Conservation (phyloP, 2,888 invertebrate species). For the Stenoptilia bipunctidactyla region DNA sequence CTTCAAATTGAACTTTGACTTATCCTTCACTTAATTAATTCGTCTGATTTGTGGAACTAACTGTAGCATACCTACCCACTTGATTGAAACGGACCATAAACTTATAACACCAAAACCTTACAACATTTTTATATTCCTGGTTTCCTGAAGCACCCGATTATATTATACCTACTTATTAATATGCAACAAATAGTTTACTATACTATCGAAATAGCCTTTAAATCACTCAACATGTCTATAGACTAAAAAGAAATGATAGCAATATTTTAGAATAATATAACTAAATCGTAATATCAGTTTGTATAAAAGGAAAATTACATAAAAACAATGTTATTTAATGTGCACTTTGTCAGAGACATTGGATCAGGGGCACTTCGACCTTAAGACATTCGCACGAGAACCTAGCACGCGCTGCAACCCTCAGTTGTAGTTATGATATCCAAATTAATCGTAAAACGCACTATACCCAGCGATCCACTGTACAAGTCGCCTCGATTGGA, state of each 20-base stretch:
- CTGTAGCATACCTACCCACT: too few relatives aligned
- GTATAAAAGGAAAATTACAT: slow-evolving; percentile 57
- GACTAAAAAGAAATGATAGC: slow-evolving; percentile 70
- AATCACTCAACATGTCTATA: slow-evolving; percentile 60
- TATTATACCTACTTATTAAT: slow-evolving; percentile 1
- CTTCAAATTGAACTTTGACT: slow-evolving; percentile 2
- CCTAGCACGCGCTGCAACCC: slow-evolving; percentile 41
- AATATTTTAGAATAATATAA: slow-evolving; percentile 69
- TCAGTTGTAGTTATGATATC: slow-evolving; percentile 22
- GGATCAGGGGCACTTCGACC: slow-evolving; percentile 37
- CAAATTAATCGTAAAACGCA: slow-evolving; percentile 32
- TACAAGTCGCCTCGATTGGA: slow-evolving; percentile 50
- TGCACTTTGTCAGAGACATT: slow-evolving; percentile 52
- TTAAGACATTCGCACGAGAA: slow-evolving; percentile 58
- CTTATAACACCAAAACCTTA: too few relatives aligned
- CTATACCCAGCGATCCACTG: slow-evolving; percentile 47
- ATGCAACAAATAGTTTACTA: neutral
- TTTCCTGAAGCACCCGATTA: slow-evolving; percentile 10
- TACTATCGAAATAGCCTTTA: slow-evolving; percentile 28
- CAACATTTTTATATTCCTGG: too few relatives aligned
- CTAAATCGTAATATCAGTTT: slow-evolving; percentile 67
- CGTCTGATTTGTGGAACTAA: too few relatives aligned
- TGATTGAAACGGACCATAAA: too few relatives aligned
- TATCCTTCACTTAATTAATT: too few relatives aligned
- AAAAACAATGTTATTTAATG: slow-evolving; percentile 29